phyloP scores from a whole-genome alignment of 1,140 invertebrate species.

The Zaprionus africanus region DNA sequence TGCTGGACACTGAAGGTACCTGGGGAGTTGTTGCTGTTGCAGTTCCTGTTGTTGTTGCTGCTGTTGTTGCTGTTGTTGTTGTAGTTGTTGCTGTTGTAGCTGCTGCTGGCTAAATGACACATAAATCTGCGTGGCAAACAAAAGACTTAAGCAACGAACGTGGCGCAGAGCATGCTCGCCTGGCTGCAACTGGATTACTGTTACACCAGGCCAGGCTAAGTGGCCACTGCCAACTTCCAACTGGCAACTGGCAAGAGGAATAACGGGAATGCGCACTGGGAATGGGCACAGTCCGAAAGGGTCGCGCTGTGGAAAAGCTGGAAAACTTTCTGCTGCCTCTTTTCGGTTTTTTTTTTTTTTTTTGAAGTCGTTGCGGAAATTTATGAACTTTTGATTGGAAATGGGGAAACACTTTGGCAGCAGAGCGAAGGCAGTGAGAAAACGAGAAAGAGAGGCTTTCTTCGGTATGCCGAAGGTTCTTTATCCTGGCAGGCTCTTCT shows the following conservation, averaged over 20 bases:
- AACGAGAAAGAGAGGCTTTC: no score
- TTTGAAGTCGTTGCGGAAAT: no score
- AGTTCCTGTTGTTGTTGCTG: background rate
- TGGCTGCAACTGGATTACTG: slow-evolving; percentile 76
- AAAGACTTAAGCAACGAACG: slow-evolving; percentile 79
- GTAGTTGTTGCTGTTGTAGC: background rate
- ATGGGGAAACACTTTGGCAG: no score
- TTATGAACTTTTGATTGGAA: no score
- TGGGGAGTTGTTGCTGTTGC: background rate
- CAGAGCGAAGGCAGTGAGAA: no score
- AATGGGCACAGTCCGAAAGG: slow-evolving; percentile 17
- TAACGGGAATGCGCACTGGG: slow-evolving; percentile 31
- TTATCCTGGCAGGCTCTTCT: no score
- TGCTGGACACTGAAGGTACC: background rate
- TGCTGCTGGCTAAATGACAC: slow-evolving; percentile 65
- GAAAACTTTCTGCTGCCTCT: background rate
- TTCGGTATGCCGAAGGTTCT: no score
- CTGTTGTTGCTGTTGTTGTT: background rate
- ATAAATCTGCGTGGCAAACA: slow-evolving; percentile 80
- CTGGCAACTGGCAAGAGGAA: background rate
- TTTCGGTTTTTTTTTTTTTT: no score
- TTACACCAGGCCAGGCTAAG: slow-evolving; percentile 51
- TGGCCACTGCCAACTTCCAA: slow-evolving; percentile 3
- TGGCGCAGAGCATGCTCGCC: slow-evolving; percentile 56
- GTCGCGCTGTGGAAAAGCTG: background rate